Base-by-base conservation (phyloP, 2,888 invertebrate genomes). In the Eupithecia exiguata region DNA sequence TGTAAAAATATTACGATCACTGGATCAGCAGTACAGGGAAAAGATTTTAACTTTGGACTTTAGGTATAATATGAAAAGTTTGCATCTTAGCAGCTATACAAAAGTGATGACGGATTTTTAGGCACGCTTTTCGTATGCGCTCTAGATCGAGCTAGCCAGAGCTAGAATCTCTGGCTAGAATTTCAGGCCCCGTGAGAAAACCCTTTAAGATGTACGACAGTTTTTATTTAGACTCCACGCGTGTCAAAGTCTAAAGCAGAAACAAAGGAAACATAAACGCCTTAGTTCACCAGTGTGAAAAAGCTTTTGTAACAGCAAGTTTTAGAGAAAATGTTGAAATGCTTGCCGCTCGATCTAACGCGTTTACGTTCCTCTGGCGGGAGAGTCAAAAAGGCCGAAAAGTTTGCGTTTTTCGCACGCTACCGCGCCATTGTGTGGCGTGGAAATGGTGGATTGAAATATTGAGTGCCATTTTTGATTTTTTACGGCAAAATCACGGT, bases 1-100 rank as follows among this genome's bases (percentile, higher is more conserved):
- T 58, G 61, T 36, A 40, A 66, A 66, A 66, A 38, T 65, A 38
- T 62, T 62, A 35, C 62, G 62, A 35, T 62, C 30, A 16, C 62
- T 62, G 7, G 30, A 62, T 67, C 67, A 67, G 43, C 66, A 40
- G 49, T 58, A 58, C 58, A 25, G 58, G 25, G 58, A 58, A 58
- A 58, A 58, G 10, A 14, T 58, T 58, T 53, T 53, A 53, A 10
- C 21, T 21, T 53, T 53, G 21, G 18, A 46, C 1, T 46, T 49
- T 49, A 30, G 30, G 30, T 30, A 49, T 49, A 7, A 7, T n/a
- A 3, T 49, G n/a, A 49, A 49, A 58, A 58, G 21, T 53, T 21
- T 3, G 10, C 10, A 53, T 10, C 21, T 12, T 53, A 10, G 4
- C 25, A 14, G 21, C 0, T 58, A 25, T 21, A 1, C 21, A 21